These are phyloP conservation scores for Sebastes nivosus DNA, from an alignment of 2,797 vertebrate genomes.

Conservation along the genomic window DNA sequence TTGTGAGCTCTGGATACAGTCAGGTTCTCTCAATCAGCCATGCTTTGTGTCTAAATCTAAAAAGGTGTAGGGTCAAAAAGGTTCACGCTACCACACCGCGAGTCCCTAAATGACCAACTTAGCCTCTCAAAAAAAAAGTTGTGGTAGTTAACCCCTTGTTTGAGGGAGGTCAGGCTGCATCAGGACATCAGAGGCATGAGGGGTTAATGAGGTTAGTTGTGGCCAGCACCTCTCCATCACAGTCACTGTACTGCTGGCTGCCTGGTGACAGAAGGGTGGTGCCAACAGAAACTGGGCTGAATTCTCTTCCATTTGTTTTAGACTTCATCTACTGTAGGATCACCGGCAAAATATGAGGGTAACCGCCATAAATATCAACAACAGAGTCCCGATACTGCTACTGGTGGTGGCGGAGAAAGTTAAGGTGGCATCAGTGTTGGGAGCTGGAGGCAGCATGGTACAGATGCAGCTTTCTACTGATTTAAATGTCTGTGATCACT, in stretches of 20 bases:
- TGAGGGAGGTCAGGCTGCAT: conserved; percentile 45
- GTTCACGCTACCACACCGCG: neutral
- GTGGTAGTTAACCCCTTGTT: conserved; percentile 32
- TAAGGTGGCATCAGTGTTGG: neutral
- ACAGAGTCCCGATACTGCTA: neutral
- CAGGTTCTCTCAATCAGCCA: conserved; percentile 4
- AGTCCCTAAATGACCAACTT: conserved; percentile 18
- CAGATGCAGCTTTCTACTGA: neutral
- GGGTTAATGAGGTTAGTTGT: conserved; percentile 52
- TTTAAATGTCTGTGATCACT: neutral
- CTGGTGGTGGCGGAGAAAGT: neutral
- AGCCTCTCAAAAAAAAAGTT: neutral
- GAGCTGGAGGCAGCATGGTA: no score
- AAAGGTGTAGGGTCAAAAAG: conserved; percentile 15
- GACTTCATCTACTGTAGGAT: no score
- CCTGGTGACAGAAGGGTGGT: conserved; percentile 4
- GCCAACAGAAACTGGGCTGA: neutral
- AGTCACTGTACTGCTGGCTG: neutral
- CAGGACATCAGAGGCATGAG: conserved; percentile 31
- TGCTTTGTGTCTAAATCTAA: conserved; percentile 17
- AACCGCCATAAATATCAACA: no score
- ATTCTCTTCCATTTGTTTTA: neutral
- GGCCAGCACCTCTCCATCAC: conserved; percentile 11
- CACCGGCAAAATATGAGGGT: no score
- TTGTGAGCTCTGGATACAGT: neutral